A percentile compares a stretch with the other conserved stretches of the same genome.
These are phyloP conservation scores for Marmota flaviventris DNA, from an alignment of 2,113 vertebrate species.

Conservation along the genomic window DNA sequence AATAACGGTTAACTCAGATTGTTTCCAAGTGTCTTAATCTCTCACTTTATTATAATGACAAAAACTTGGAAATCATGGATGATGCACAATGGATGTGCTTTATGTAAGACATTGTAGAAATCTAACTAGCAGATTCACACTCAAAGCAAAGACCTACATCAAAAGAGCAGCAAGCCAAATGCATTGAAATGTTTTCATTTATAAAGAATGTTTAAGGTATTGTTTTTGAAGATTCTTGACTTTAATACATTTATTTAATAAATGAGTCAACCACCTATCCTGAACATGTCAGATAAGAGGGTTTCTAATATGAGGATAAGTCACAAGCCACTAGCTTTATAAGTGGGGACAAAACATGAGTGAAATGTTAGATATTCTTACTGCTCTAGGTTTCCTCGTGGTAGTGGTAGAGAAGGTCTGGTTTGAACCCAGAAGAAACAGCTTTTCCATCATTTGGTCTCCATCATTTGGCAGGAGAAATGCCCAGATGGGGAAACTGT, in stretches of 20 bases:
- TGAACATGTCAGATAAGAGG: not conserved
- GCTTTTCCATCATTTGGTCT: not conserved
- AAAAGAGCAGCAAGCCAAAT: not conserved
- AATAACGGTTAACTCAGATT: conserved; percentile 27
- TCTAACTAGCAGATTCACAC: not conserved
- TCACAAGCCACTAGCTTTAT: not conserved
- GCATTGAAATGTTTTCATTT: not conserved
- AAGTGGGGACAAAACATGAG: not conserved
- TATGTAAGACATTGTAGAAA: not conserved
- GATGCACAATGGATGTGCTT: not conserved
- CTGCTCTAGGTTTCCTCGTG: not conserved
- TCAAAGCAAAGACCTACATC: not conserved
- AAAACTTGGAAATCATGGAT: not conserved
- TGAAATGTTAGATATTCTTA: not conserved
- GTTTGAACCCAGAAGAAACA: not conserved
- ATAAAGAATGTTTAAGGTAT: not conserved
- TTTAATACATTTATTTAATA: conserved; percentile 31
- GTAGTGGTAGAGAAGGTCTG: not conserved
- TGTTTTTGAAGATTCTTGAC: conserved; percentile 8
- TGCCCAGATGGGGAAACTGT: not conserved
- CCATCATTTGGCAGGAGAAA: not conserved
- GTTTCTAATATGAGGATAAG: not conserved
- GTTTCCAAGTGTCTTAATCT: not conserved
- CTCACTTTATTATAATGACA: conserved; percentile 33
- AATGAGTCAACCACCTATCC: not conserved